Evolutionary conservation across 2,888 invertebrate species (phyloP).

Genomic region (Onthophagus sagittarius): DNA sequence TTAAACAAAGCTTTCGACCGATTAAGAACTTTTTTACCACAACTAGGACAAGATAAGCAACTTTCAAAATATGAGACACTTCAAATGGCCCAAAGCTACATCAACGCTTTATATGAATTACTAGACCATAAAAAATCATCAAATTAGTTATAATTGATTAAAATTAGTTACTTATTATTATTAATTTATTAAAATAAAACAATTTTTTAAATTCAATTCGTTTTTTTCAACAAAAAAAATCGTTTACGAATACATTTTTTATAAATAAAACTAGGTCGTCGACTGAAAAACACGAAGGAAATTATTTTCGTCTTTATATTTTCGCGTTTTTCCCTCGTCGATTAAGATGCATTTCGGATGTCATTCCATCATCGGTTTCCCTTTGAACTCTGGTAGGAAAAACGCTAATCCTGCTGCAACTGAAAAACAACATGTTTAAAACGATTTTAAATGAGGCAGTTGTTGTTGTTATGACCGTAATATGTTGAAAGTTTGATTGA

Average conservation of each 20-base stretch:
- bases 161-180: too few relatives aligned
- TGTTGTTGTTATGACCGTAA: background rate
- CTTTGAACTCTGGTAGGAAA: conserved; percentile 33
- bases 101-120: conserved; percentile 82
- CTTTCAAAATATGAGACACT: conserved; percentile 93
- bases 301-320: conserved; percentile 1
- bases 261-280: background rate
- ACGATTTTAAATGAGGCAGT: background rate
- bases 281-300: background rate
- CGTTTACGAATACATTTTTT: background rate
- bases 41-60: conserved; percentile 84
- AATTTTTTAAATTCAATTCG: background rate
- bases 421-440: conserved; percentile 24
- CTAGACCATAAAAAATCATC: conserved; percentile 44
- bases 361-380: conserved; percentile 34
- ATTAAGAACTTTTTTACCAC: conserved; percentile 85
- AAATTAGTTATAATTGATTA: background rate
- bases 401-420: conserved; percentile 31
- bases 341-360: conserved; percentile 6
- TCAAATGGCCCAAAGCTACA: conserved; percentile 96
- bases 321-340: conserved; percentile 1
- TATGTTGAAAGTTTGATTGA: background rate
- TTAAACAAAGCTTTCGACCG: conserved; percentile 91
- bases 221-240: background rate
- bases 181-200: too few relatives aligned